Percentiles rank a stretch among this genome's conserved stretches.
These are phyloP conservation scores for Chloroclysta siterata DNA, from an alignment of 2,888 invertebrate species.

Conservation along the genomic window DNA sequence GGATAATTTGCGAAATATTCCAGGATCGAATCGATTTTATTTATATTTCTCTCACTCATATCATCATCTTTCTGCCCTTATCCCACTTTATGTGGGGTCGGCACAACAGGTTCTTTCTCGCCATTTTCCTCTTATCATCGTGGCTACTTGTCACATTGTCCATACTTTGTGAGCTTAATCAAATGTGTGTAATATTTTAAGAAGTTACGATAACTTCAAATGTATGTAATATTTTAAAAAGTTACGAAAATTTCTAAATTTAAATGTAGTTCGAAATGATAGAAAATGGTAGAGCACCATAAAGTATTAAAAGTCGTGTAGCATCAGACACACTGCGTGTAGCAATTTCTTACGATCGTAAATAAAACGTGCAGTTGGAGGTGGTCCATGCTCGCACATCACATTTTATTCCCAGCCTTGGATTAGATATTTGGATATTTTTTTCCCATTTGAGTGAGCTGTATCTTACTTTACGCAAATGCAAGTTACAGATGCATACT, in stretches of 20 bases:
- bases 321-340: slow-evolving; percentile 26
- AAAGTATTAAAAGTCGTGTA: slow-evolving; percentile 27
- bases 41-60: neutral
- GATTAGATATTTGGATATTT: slow-evolving; percentile 49
- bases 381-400: slow-evolving; percentile 31
- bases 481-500: slow-evolving; percentile 37
- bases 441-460: slow-evolving; percentile 46
- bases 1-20: slow-evolving; percentile 8
- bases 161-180: too few relatives aligned
- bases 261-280: slow-evolving; percentile 6
- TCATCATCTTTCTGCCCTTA: too few relatives aligned
- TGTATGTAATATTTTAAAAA: neutral
- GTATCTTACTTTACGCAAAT: slow-evolving; percentile 32
- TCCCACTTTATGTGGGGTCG: too few relatives aligned
- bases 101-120: too few relatives aligned
- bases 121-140: too few relatives aligned
- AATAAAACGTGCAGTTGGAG: slow-evolving; percentile 34
- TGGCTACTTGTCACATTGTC: too few relatives aligned
- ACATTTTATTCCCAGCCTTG: slow-evolving; percentile 37
- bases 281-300: slow-evolving; percentile 18
- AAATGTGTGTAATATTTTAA: neutral
- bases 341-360: slow-evolving; percentile 37
- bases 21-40: slow-evolving; percentile 11
- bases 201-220: neutral
- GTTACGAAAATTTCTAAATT: neutral